These are phyloP conservation scores for Enoplosus armatus DNA, from an alignment of 2,797 vertebrate genomes.

Conservation along the genomic window DNA sequence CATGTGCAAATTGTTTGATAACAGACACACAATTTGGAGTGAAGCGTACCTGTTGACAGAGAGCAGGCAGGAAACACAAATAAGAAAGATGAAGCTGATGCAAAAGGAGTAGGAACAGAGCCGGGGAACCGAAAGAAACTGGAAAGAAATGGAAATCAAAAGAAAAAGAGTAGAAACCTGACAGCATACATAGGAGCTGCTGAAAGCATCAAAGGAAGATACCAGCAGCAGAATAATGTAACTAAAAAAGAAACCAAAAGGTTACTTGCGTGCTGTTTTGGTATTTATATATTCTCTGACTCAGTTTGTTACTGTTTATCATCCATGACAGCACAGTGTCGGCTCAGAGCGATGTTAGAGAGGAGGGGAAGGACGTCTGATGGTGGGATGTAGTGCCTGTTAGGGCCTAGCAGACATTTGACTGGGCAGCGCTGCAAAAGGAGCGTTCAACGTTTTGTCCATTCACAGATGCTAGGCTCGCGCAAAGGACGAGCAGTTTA, in stretches of 20 bases:
- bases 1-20: neutral
- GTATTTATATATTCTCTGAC: constrained; percentile 4
- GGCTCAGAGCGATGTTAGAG: neutral
- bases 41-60: neutral
- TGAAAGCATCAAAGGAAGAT: neutral
- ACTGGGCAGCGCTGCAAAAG: constrained; percentile 1
- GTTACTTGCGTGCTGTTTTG: neutral
- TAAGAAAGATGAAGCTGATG: neutral
- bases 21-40: neutral
- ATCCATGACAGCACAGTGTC: neutral
- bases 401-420: neutral
- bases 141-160: neutral
- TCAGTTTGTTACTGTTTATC: constrained; percentile 13
- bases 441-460: neutral
- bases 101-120: neutral
- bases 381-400: no score
- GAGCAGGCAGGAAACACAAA: neutral
- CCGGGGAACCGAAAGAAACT: neutral
- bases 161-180: neutral
- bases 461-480: neutral
- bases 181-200: neutral
- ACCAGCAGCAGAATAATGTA: neutral
- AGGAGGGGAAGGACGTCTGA: no score
- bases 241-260: neutral
- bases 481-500: neutral